Base-by-base conservation (phyloP, 1,140 invertebrate species). In the Calycopis cecrops region DNA sequence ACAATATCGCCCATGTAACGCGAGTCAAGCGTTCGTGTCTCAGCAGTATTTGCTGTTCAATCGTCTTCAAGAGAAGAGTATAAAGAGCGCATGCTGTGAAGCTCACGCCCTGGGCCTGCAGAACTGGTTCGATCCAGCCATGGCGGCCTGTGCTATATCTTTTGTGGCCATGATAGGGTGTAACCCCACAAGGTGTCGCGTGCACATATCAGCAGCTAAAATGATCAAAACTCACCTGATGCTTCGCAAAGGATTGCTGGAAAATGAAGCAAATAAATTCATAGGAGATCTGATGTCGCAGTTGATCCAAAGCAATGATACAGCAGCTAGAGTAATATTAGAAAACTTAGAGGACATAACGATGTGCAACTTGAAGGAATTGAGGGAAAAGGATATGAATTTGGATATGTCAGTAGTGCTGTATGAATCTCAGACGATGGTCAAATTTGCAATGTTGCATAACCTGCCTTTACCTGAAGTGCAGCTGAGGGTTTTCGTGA, bases 121-220 rank as follows among this genome's bases (percentile, higher is more conserved):
- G 68, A 88, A 91, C 65, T 90, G 91, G 76, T 77, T 76, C 40
- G 84, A 91, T 60, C 59, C 76, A 1, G 87, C 90, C 17, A 85
- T 92, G 57, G 76, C 88, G 3, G 88, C 89, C 9, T 89, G 88
- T 61, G 91, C 91, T 44, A 85, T 93, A 37, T 84, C 90, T 9
- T 93, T 93, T 61, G 84, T 92, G 10, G 90, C 92, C 63, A 90
- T 92, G 79, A 85, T 93, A 12, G 90, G 89, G 44, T 83, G 89
- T 21, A 87, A 90, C 72, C 90, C 91, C 0, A 84, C 89, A 14
- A 87, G 85, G 62, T 88, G 92, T 56, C 86, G 90, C 59, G 85
- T 92, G 14, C 88, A 91, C 51, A 76, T 92, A 58, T 88, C 88
- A 28, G 85, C 85, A 2, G 90, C 90, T 9, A 85, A 89, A 62